These are phyloP conservation scores for Scaptomyza tumidula DNA, from an alignment of 2,888 invertebrate genomes.

Conservation along the genomic window DNA sequence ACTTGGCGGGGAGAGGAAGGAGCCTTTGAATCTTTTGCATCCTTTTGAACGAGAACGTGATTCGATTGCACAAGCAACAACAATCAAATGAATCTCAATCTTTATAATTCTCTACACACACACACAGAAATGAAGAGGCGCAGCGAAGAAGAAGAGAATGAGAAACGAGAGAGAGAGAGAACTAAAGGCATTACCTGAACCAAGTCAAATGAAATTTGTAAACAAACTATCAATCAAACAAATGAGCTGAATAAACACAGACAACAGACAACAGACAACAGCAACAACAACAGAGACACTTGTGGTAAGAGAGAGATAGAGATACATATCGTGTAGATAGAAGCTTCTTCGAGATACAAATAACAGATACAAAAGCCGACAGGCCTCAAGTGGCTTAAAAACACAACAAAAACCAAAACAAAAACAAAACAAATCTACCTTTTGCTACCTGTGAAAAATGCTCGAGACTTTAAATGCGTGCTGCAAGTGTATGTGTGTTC, in stretches of 20 bases:
- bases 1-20: not conserved
- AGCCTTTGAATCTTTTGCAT: constrained; percentile 39
- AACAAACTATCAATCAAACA: constrained; percentile 78
- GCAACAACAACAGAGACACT: too few species aligned
- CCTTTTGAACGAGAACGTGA: constrained; percentile 60
- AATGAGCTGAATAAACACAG: constrained; percentile 55
- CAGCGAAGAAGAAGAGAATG: constrained; percentile 16
- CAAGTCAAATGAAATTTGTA: constrained; percentile 69
- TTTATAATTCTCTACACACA: constrained; percentile 18
- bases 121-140: constrained; percentile 49
- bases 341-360: constrained; percentile 34
- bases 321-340: constrained; percentile 9
- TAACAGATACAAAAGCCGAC: constrained; percentile 38
- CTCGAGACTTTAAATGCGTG: constrained; percentile 11
- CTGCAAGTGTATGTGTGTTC: not conserved
- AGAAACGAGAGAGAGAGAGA: constrained; percentile 14
- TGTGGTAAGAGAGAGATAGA: constrained; percentile 10
- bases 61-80: constrained; percentile 62
- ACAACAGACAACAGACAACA: constrained; percentile 13
- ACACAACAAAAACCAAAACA: constrained; percentile 20
- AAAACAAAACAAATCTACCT: constrained; percentile 29
- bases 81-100: constrained; percentile 70
- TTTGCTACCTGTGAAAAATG: constrained; percentile 53
- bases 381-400: constrained; percentile 53
- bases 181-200: constrained; percentile 37